These are phyloP conservation scores for Neodiprion fabricii DNA, from an alignment of 1,140 invertebrate genomes.

Conservation along the genomic window DNA sequence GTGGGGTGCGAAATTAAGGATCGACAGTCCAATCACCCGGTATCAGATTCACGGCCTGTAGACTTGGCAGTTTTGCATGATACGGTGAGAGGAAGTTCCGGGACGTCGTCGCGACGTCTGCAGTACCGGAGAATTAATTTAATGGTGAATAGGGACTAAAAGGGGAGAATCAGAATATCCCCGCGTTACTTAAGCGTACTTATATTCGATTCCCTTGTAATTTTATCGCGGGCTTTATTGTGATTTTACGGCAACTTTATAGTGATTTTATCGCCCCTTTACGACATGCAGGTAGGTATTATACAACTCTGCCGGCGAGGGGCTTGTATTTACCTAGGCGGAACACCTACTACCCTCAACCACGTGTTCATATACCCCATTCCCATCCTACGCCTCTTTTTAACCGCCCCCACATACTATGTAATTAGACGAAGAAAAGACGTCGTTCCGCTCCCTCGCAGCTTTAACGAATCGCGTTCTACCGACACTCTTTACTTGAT, in stretches of 20 bases:
- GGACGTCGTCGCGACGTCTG: not conserved
- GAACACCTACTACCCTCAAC: not conserved
- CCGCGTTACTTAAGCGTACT: not conserved
- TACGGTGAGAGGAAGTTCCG: not conserved
- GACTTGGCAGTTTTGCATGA: too few relatives aligned
- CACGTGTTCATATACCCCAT: not conserved
- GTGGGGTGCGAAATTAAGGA: not conserved
- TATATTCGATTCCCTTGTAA: conserved; percentile 4
- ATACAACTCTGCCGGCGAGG: not conserved
- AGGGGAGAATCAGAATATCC: not conserved
- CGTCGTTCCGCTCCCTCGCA: too few relatives aligned
- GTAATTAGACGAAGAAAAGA: too few relatives aligned
- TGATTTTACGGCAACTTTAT: not conserved
- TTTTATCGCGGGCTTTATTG: conserved; percentile 1
- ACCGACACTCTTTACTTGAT: too few relatives aligned
- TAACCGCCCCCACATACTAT: not conserved
- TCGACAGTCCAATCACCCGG: not conserved
- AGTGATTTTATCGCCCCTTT: conserved; percentile 4
- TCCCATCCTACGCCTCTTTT: not conserved
- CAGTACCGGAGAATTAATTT: not conserved
- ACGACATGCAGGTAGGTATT: not conserved
- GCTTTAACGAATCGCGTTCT: too few relatives aligned
- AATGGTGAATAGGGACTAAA: not conserved
- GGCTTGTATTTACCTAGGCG: not conserved
- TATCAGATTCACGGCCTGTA: not conserved